Base-by-base conservation (phyloP, 2,888 invertebrate species). In the Tipula confusa region DNA sequence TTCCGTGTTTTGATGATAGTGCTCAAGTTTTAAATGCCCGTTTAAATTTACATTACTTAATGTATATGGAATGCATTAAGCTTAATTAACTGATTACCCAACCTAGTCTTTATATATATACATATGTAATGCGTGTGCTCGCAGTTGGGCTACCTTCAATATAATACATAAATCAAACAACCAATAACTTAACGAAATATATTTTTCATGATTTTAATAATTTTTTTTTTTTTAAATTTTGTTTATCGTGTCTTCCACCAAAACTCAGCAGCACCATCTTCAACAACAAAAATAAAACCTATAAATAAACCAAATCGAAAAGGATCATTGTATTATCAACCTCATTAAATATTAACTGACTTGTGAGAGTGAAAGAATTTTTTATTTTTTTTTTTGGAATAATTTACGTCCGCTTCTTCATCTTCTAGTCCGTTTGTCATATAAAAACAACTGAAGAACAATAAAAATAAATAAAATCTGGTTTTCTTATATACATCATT, bases 311-410 rank as follows among this genome's bases (percentile, higher is more conserved):
- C 64, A 64, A 64, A 64, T 64, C 64, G 64, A 24, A 64, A 64
- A 64, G 64, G 64, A 64, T 64, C 64, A 64, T 64, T 64, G 64
- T 18, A 64, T 64, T 64, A 64, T 64, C 64, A 64, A 64, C 64
- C 64, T 64, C 64, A 64, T 64, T 64, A 64, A 64, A 64, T 64
- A 64, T 64, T 64, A 64, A 64, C 64, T 64, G 64, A 64, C 64
- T 64, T 24, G 64, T 64, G 64, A 64, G 64, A 64, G 64, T 64
- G 64, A 64, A 64, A 24, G 64, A 64, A 64, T 64, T 64, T 43
- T 43, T 43, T 31, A 5, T 31, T 31, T 31, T 31, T 31, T 31
- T 7, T 3, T 31, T 64, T 64, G 64, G 64, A 64, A 64, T 64
- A 64, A 64, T 64, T 64, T 64, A 64, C 64, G 24, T 64, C 24